Percentiles rank a stretch among this genome's conserved stretches.
phyloP scores from a whole-genome alignment of 2,888 invertebrate species.

The Emmelina monodactyla region DNA sequence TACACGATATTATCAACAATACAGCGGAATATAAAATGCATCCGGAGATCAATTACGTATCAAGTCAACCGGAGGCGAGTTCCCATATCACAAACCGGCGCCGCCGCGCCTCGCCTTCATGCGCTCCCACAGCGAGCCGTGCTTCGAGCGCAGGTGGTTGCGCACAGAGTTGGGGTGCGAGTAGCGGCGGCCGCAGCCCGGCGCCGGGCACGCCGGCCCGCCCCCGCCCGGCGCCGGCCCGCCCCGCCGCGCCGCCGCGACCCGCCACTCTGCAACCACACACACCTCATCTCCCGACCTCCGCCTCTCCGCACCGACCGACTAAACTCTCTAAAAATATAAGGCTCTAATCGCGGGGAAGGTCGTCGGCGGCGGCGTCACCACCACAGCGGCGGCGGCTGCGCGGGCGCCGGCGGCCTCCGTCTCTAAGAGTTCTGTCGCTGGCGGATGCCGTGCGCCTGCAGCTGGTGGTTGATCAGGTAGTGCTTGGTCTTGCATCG shows the following conservation, averaged over 20 bases:
- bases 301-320: slow-evolving; percentile 19
- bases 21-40: slow-evolving; percentile 44
- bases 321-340: slow-evolving; percentile 12
- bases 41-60: slow-evolving; percentile 52
- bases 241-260: slow-evolving; percentile 76
- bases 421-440: slow-evolving; percentile 67
- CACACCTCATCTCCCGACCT: slow-evolving; percentile 8
- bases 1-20: slow-evolving; percentile 31
- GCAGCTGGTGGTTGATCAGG: slow-evolving; percentile 78
- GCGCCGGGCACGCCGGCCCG: slow-evolving; percentile 82
- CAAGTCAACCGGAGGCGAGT: slow-evolving; percentile 2
- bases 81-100: slow-evolving; percentile 29
- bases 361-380: slow-evolving; percentile 15
- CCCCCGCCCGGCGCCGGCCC: slow-evolving; percentile 86
- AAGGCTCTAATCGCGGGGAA: slow-evolving; percentile 5
- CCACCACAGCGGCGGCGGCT: slow-evolving; percentile 27
- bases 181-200: slow-evolving; percentile 76
- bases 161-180: slow-evolving; percentile 87
- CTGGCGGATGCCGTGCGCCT: slow-evolving; percentile 78
- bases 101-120: slow-evolving; percentile 81
- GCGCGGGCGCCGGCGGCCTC: slow-evolving; percentile 37
- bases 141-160: slow-evolving; percentile 87
- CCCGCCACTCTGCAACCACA: slow-evolving; percentile 77
- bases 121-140: slow-evolving; percentile 81
- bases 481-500: slow-evolving; percentile 80